phyloP scores from a whole-genome alignment of 2,113 vertebrate species.

The Platanista minor region DNA sequence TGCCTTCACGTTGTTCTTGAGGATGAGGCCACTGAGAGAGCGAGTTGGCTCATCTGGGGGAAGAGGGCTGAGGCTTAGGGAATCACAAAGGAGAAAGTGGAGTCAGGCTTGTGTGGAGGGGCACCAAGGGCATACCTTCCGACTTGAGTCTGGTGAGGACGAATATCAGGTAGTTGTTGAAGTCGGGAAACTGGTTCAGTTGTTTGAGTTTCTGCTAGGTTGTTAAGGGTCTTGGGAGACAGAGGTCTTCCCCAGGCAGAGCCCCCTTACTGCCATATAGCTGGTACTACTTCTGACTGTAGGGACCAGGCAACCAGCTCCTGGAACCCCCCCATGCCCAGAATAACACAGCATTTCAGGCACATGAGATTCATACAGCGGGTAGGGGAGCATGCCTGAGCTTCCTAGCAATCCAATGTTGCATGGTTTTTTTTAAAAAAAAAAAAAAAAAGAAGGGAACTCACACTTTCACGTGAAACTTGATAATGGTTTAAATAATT shows the following conservation, averaged over 20 bases:
- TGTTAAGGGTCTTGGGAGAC: conserved; percentile 79
- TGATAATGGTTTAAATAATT: not conserved
- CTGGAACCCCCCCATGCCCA: not conserved
- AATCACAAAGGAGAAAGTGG: not conserved
- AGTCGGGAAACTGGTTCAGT: conserved; percentile 95
- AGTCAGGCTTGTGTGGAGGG: not conserved
- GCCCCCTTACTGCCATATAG: not conserved
- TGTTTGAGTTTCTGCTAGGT: conserved; percentile 92
- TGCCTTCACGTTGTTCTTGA: conserved; percentile 97
- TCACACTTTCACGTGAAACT: not conserved
- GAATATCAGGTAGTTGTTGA: conserved; percentile 97
- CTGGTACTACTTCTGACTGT: not conserved
- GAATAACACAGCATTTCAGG: not conserved
- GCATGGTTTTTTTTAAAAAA: not conserved
- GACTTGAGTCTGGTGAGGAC: conserved; percentile 94
- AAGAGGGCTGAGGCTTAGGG: conserved; percentile 12
- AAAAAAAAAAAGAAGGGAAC: not conserved
- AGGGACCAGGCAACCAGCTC: not conserved
- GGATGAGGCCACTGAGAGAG: conserved; percentile 94
- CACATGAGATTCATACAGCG: not conserved
- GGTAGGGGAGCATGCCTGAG: not conserved
- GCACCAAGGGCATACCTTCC: conserved; percentile 83
- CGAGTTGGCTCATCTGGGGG: conserved; percentile 92
- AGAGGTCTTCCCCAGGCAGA: not conserved
- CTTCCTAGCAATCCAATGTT: not conserved